phyloP scores from a whole-genome alignment of 2,113 vertebrate species.

The Scalopus aquaticus region DNA sequence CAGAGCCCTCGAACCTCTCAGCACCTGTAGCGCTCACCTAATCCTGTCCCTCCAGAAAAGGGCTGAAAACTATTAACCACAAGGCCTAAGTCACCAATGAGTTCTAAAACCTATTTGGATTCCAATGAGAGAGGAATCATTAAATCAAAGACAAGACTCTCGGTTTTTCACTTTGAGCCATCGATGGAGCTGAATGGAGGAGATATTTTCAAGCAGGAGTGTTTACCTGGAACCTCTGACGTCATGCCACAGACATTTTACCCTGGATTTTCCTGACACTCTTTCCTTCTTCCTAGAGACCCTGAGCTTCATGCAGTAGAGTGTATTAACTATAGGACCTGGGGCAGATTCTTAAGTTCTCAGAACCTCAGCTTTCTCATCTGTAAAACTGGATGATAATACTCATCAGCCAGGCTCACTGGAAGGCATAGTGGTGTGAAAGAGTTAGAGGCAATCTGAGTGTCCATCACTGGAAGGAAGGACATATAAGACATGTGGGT shows the following conservation, averaged over 20 bases:
- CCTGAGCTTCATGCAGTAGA: neutral
- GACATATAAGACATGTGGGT: neutral
- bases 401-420: neutral
- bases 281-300: neutral
- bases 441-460: neutral
- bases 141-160: conserved; percentile 22
- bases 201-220: neutral
- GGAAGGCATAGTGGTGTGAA: neutral
- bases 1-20: neutral
- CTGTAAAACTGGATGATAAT: neutral
- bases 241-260: neutral
- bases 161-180: neutral
- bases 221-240: neutral
- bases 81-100: neutral
- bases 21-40: neutral
- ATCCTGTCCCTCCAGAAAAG: neutral
- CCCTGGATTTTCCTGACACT: neutral
- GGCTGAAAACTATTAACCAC: neutral
- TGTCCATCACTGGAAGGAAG: neutral
- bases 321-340: neutral
- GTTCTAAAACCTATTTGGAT: neutral
- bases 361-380: neutral
- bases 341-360: neutral
- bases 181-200: neutral
- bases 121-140: neutral